phyloP scores from a whole-genome alignment of 1,140 invertebrate species.

The Luehdorfia chinensis region DNA sequence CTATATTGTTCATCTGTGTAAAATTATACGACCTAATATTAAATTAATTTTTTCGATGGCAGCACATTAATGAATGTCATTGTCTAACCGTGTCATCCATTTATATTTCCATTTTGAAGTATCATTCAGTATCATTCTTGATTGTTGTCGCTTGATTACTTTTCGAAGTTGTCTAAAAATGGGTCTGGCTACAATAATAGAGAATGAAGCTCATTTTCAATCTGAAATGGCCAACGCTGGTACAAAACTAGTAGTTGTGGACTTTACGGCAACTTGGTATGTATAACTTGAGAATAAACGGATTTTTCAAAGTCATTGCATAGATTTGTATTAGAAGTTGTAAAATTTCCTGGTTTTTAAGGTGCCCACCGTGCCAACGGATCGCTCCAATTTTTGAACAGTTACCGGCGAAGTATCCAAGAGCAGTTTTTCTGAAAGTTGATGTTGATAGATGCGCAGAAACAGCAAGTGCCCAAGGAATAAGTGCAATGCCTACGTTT shows the following conservation, averaged over 20 bases:
- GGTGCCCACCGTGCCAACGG: constrained; percentile 96
- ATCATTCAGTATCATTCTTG: constrained; percentile 43
- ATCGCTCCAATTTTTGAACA: constrained; percentile 95
- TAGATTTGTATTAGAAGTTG: constrained; percentile 19
- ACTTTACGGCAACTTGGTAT: constrained; percentile 95
- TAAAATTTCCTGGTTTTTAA: constrained; percentile 53
- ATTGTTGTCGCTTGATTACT: constrained; percentile 26
- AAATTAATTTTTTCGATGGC: too few species aligned
- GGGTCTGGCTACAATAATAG: constrained; percentile 72
- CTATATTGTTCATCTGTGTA: too few species aligned
- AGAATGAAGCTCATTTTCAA: constrained; percentile 89
- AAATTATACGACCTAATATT: too few species aligned
- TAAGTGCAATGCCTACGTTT: constrained; percentile 98
- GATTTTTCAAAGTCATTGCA: constrained; percentile 43
- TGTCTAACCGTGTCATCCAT: constrained; percentile 11
- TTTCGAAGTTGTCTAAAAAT: constrained; percentile 41
- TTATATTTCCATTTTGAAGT: constrained; percentile 49
- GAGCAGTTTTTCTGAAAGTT: constrained; percentile 95
- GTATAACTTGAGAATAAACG: constrained; percentile 43
- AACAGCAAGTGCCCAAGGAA: constrained; percentile 89
- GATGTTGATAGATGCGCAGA: constrained; percentile 94
- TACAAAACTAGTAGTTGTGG: constrained; percentile 93
- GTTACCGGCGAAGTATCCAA: constrained; percentile 89
- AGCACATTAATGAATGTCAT: constrained; percentile 1
- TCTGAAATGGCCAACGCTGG: constrained; percentile 88